These are phyloP conservation scores for Ormyrus pomaceus DNA, from an alignment of 2,888 invertebrate species.

Conservation along the genomic window DNA sequence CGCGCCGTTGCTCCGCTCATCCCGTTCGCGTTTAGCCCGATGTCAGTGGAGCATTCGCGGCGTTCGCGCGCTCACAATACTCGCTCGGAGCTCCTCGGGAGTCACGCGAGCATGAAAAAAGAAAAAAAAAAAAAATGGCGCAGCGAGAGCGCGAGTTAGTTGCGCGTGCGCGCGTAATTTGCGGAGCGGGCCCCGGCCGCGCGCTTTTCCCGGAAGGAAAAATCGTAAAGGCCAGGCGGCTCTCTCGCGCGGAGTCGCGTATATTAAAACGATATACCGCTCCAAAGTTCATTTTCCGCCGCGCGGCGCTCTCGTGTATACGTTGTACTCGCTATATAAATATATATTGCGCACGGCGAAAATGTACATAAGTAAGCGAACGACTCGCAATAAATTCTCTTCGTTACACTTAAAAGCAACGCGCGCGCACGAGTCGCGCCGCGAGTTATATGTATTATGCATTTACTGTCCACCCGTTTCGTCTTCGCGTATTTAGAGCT, in stretches of 20 bases:
- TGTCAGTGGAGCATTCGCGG: not conserved
- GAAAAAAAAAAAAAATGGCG: not conserved
- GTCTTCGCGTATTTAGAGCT: slow-evolving; percentile 64
- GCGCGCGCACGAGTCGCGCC: not conserved
- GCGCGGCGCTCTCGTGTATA: not conserved
- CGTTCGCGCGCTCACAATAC: slow-evolving; percentile 3
- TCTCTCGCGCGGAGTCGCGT: not conserved
- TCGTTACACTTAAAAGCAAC: slow-evolving; percentile 14
- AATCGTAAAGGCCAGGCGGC: slow-evolving; percentile 24
- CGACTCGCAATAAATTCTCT: slow-evolving; percentile 46
- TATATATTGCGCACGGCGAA: too few species aligned
- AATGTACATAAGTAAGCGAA: not conserved
- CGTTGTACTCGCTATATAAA: slow-evolving; percentile 11
- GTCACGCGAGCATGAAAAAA: slow-evolving; percentile 47
- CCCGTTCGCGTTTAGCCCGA: too few species aligned
- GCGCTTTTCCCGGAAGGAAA: slow-evolving; percentile 47
- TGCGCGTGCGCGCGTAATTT: slow-evolving; percentile 24
- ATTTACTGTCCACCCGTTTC: slow-evolving; percentile 70
- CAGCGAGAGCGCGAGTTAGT: not conserved
- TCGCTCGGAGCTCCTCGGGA: slow-evolving; percentile 34
- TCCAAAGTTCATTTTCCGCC: slow-evolving; percentile 16
- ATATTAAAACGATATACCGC: slow-evolving; percentile 1
- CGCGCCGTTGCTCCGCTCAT: too few species aligned
- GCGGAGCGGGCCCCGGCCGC: not conserved
- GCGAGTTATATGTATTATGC: slow-evolving; percentile 65